A percentile compares a stretch with the other conserved stretches of the same genome.
phyloP scores from a whole-genome alignment of 2,113 vertebrate genomes.

The Lichenostomus cassidix region DNA sequence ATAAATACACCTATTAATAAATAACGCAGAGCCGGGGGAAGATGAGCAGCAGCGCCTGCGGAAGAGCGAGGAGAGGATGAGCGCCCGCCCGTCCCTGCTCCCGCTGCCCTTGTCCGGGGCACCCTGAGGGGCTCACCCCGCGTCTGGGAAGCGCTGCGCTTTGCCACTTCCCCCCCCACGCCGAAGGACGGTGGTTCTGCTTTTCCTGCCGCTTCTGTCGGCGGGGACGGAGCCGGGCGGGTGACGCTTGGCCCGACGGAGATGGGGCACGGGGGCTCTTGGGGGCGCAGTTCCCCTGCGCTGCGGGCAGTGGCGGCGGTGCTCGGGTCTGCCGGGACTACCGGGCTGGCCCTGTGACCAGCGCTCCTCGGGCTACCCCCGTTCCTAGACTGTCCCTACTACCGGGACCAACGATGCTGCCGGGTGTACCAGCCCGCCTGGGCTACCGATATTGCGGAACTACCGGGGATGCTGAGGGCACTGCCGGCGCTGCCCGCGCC shows the following conservation, averaged over 20 bases:
- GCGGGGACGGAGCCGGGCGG: background rate
- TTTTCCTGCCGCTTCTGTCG: background rate
- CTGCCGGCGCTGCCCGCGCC: background rate
- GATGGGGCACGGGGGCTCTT: background rate
- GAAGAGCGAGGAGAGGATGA: background rate
- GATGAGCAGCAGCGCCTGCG: background rate
- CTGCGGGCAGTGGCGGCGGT: background rate
- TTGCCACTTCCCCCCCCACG: background rate
- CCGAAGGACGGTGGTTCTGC: background rate
- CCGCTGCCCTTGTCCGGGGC: background rate
- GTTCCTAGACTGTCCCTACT: background rate
- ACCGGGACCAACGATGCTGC: background rate
- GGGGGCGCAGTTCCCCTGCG: conserved; percentile 41
- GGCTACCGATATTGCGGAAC: background rate
- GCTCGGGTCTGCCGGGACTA: background rate
- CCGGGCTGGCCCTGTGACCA: background rate
- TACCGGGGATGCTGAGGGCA: background rate
- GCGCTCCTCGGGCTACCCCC: background rate
- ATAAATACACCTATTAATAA: background rate
- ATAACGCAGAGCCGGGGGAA: background rate
- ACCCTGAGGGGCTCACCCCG: background rate
- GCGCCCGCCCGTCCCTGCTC: background rate
- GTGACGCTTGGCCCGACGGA: background rate
- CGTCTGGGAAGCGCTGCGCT: background rate
- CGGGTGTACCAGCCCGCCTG: background rate